Conservation (phyloP, 2,797 vertebrate species). For the Chiloscyllium punctatum region DNA sequence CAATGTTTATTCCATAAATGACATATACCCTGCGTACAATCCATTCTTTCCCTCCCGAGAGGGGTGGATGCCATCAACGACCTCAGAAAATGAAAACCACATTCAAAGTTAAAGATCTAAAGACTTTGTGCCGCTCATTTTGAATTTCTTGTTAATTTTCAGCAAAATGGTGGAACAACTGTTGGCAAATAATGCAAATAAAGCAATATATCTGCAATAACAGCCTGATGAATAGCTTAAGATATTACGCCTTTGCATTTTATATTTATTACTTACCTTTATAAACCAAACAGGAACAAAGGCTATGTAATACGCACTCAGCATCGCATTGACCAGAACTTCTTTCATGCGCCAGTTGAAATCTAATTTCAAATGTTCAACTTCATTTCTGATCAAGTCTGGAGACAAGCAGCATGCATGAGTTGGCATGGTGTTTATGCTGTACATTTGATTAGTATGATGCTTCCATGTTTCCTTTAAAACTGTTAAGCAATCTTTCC, state of each 20-base stretch:
- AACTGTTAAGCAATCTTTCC: conserved; percentile 81
- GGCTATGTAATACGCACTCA: conserved; percentile 95
- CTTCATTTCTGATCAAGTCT: conserved; percentile 90
- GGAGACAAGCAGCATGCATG: conserved; percentile 97
- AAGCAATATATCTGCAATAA: background rate
- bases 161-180: no score
- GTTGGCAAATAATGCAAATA: no score
- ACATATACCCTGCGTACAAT: no score
- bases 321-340: conserved; percentile 95
- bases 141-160: no score
- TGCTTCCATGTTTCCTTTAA: conserved; percentile 95
- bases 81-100: no score
- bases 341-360: conserved; percentile 99
- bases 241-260: background rate
- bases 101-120: no score
- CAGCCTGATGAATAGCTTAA: background rate
- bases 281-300: conserved; percentile 98
- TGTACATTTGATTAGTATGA: conserved; percentile 83
- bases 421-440: conserved; percentile 83
- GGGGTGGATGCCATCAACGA: background rate
- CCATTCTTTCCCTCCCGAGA: no score
- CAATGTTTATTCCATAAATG: background rate
- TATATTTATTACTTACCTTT: conserved; percentile 65
- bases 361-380: conserved; percentile 94
- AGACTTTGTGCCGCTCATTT: no score